These are phyloP conservation scores for Malurus splendens DNA, from an alignment of 2,797 vertebrate species.

Conservation along the genomic window DNA sequence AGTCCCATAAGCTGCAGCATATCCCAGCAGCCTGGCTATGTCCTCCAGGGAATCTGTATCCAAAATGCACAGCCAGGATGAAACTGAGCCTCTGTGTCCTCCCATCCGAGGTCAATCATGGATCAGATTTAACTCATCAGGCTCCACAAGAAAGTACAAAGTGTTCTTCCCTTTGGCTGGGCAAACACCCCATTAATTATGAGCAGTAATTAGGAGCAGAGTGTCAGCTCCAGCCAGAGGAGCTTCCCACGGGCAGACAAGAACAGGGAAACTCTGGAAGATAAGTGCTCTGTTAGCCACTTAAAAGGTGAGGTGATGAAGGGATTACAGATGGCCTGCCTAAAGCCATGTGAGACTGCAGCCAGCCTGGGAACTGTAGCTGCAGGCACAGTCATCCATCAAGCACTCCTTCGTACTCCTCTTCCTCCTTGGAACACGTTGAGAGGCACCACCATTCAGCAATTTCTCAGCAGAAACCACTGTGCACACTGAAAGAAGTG, in stretches of 20 bases:
- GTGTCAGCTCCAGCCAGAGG: neutral
- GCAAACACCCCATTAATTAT: neutral
- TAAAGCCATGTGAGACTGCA: neutral
- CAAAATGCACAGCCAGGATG: neutral
- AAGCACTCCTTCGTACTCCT: neutral
- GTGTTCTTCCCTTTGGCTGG: neutral
- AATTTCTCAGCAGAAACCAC: neutral
- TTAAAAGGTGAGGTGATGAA: neutral
- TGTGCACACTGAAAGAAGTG: neutral
- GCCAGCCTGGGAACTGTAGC: neutral
- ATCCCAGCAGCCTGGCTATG: neutral
- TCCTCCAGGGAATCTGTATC: neutral
- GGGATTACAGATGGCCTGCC: neutral
- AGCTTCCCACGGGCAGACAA: neutral
- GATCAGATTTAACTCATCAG: neutral
- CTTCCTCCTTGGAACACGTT: neutral
- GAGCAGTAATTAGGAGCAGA: neutral
- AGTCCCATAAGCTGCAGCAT: neutral
- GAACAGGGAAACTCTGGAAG: neutral
- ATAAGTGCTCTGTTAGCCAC: neutral
- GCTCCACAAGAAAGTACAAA: neutral
- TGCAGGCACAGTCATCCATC: neutral
- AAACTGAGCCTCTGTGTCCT: neutral
- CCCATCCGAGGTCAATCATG: accelerated
- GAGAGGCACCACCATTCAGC: neutral